Conservation (phyloP, 2,797 vertebrate genomes). For the Periparus ater region DNA sequence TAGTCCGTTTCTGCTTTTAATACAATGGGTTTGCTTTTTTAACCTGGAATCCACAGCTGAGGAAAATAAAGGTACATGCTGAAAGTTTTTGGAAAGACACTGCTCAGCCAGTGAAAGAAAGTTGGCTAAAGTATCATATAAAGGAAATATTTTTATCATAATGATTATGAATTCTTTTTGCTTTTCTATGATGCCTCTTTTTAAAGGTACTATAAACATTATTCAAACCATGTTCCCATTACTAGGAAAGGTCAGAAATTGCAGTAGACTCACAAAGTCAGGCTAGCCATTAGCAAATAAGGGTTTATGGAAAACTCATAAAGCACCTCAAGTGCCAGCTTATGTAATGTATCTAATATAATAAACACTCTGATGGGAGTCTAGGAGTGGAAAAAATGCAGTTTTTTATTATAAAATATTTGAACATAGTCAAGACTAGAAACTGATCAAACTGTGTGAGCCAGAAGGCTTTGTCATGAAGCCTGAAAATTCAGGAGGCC, state of each 20-base stretch:
- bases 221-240: slow-evolving; percentile 29
- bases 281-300: slow-evolving; percentile 53
- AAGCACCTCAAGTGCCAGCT: slow-evolving; percentile 43
- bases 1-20: background rate
- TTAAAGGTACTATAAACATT: slow-evolving; percentile 36
- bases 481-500: slow-evolving; percentile 43
- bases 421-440: slow-evolving; percentile 7
- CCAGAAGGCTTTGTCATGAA: slow-evolving; percentile 16
- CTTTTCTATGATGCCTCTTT: slow-evolving; percentile 18
- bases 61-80: background rate
- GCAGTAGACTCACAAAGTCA: slow-evolving; percentile 29
- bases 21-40: background rate
- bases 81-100: slow-evolving; percentile 6
- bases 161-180: background rate
- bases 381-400: slow-evolving; percentile 40
- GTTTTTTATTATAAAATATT: slow-evolving; percentile 51
- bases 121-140: background rate
- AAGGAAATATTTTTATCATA: slow-evolving; percentile 3
- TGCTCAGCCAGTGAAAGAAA: background rate
- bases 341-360: slow-evolving; percentile 51
- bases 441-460: background rate
- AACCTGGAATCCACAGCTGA: background rate
- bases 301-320: slow-evolving; percentile 63
- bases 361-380: slow-evolving; percentile 33
- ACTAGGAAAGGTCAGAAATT: slow-evolving; percentile 39